These are phyloP conservation scores for Onychomys leucogaster DNA, from an alignment of 2,797 vertebrate genomes.

Conservation along the genomic window DNA sequence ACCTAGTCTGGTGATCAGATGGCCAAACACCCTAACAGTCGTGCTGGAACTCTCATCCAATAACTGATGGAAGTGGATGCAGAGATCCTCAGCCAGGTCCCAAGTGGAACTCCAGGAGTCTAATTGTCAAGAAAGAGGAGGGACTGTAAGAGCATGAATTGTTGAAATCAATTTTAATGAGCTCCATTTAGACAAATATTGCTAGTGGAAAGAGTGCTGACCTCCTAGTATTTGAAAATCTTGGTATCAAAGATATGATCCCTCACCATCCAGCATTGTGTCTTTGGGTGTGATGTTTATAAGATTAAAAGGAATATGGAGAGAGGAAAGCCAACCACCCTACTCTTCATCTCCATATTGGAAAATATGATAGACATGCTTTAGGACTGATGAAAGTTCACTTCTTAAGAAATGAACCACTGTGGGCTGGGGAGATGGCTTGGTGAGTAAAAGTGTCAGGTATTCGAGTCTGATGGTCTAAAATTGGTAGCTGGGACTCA, in stretches of 20 bases:
- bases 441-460: background rate
- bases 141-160: too few species aligned
- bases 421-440: background rate
- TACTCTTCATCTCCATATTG: background rate
- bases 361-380: background rate
- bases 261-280: background rate
- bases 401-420: background rate
- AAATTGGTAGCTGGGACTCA: background rate
- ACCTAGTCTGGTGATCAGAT: too few species aligned
- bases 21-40: too few species aligned
- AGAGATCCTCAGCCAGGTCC: too few species aligned
- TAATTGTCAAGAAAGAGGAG: too few species aligned
- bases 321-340: background rate
- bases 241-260: background rate
- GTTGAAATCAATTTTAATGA: constrained; percentile 21
- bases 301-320: background rate
- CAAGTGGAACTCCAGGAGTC: too few species aligned
- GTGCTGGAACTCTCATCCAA: too few species aligned
- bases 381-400: background rate
- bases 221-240: background rate
- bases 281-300: background rate
- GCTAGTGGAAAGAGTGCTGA: background rate
- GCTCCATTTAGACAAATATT: background rate
- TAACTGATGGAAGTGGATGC: too few species aligned
- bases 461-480: too few species aligned